phyloP scores from a whole-genome alignment of 2,888 invertebrate genomes.

The Agonopterix heracliana region DNA sequence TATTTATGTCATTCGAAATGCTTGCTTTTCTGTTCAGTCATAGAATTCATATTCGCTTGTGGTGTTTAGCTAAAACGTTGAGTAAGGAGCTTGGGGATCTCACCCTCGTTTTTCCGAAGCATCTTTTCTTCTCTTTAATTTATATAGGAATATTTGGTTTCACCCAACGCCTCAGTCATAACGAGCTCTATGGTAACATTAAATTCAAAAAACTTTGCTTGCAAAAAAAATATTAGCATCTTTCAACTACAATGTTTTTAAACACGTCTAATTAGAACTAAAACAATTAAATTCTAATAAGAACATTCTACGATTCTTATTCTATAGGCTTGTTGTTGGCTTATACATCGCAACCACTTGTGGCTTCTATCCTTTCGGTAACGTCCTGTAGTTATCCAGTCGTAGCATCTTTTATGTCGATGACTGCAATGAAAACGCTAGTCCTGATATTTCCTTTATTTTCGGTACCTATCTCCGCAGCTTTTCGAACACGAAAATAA shows the following conservation, averaged over 20 bases:
- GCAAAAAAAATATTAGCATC: too few species aligned
- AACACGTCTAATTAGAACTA: neutral
- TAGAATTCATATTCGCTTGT: constrained; percentile 40
- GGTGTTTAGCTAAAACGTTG: constrained; percentile 53
- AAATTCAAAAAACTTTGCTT: too few species aligned
- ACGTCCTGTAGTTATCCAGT: neutral
- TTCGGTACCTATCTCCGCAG: too few species aligned
- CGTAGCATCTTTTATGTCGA: too few species aligned
- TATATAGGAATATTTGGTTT: constrained; percentile 72
- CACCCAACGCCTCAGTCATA: constrained; percentile 56
- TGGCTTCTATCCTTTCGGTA: constrained; percentile 10
- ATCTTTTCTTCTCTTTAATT: constrained; percentile 69
- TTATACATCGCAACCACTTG: constrained; percentile 5
- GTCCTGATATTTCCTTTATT: too few species aligned
- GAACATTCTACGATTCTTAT: neutral
- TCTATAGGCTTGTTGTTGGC: neutral
- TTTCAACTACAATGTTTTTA: too few species aligned
- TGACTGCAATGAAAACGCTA: too few species aligned
- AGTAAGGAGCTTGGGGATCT: constrained; percentile 67
- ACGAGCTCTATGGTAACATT: constrained; percentile 21
- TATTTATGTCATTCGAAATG: constrained; percentile 24
- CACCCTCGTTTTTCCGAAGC: constrained; percentile 64
- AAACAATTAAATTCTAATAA: neutral
- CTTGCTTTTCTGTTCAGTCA: constrained; percentile 24
- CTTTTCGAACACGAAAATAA: too few species aligned